These are phyloP conservation scores for Mus musculus DNA, from an alignment of 2,113 vertebrate genomes.

Conservation along the genomic window GRCm39 chr16:31323501-31324000, in stretches of 20 bases:
- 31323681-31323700: not conserved
- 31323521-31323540: not conserved
- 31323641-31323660: not conserved
- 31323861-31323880: not conserved
- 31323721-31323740: not conserved
- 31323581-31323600: constrained; percentile 26
- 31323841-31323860: not conserved
- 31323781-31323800: not conserved
- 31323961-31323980: not conserved
- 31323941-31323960: not conserved
- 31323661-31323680: not conserved
- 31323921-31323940: not conserved
- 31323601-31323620: not conserved
- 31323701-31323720: not conserved
- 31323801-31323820: not conserved
- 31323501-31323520: constrained; percentile 7
- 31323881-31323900: not conserved
- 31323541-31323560: not conserved
- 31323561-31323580: not conserved
- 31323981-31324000: not conserved
- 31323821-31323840: not conserved
- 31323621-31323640: not conserved
- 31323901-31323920: no score
- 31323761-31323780: not conserved
- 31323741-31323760: not conserved